These are phyloP conservation scores for Macrobrachium nipponense DNA, from an alignment of 1,140 invertebrate species.

Conservation along the genomic window DNA sequence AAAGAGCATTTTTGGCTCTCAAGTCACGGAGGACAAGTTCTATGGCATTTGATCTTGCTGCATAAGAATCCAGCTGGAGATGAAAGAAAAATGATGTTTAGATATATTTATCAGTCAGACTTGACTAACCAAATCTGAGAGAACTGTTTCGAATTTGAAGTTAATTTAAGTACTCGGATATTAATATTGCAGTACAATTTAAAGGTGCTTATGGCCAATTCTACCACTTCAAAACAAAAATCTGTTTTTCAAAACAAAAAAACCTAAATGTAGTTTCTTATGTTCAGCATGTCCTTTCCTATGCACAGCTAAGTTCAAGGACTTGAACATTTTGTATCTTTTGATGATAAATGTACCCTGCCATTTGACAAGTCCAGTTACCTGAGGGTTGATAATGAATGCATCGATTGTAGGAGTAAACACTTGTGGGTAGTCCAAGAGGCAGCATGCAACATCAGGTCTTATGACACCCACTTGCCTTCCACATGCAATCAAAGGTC, in stretches of 20 bases:
- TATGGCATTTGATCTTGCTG: constrained; percentile 82
- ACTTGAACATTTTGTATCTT: no score
- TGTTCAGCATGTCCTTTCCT: no score
- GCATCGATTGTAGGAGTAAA: constrained; percentile 79
- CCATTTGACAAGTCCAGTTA: neutral
- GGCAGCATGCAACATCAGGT: constrained; percentile 82
- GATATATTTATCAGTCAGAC: neutral
- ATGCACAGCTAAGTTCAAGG: no score
- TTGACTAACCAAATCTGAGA: neutral
- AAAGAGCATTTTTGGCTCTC: constrained; percentile 75
- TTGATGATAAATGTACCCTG: no score
- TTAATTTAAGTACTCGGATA: no score
- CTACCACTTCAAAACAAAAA: no score
- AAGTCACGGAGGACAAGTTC: constrained; percentile 83
- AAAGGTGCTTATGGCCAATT: no score
- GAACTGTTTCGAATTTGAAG: neutral
- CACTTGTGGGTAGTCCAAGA: constrained; percentile 83
- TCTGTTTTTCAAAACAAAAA: no score
- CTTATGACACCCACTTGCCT: constrained; percentile 88
- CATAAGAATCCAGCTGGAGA: constrained; percentile 82
- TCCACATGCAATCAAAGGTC: constrained; percentile 87
- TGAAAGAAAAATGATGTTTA: no score
- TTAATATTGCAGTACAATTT: no score
- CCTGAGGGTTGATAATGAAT: constrained; percentile 55
- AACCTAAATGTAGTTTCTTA: no score